phyloP scores from a whole-genome alignment of 2,888 invertebrate genomes.

The Acanthoscelides obtectus region DNA sequence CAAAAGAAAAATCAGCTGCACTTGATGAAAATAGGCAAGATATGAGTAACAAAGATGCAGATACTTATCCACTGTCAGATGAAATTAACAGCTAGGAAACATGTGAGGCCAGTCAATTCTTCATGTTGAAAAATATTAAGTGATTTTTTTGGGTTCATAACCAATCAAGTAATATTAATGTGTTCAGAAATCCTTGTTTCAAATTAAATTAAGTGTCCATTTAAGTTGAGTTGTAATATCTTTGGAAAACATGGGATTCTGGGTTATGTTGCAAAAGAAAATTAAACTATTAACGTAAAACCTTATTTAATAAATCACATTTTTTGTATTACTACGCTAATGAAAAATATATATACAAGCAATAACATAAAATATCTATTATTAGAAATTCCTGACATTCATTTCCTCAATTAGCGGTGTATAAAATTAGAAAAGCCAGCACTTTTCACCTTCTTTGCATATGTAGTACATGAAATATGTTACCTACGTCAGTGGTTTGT shows the following conservation, averaged over 20 bases:
- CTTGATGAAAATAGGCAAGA: neutral
- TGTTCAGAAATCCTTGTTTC: neutral
- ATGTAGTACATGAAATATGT: neutral
- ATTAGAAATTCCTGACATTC: neutral
- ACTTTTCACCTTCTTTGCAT: conserved; percentile 7
- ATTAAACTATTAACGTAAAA: conserved; percentile 16
- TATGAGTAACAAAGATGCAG: neutral
- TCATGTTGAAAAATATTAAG: too few relatives aligned
- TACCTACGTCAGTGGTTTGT: conserved; percentile 2
- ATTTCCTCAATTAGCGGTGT: conserved; percentile 4
- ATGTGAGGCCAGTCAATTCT: neutral
- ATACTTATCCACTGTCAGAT: neutral
- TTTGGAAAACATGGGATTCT: conserved; percentile 6
- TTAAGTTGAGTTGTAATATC: too few relatives aligned
- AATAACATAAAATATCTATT: conserved; percentile 2
- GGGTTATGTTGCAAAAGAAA: conserved; percentile 23
- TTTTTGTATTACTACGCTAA: conserved; percentile 30
- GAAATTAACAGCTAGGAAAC: neutral
- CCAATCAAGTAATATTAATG: neutral
- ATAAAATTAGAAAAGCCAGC: conserved; percentile 16
- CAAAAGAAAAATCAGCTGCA: neutral
- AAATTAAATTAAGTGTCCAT: neutral
- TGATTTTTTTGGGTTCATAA: too few relatives aligned
- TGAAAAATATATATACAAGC: conserved; percentile 24
- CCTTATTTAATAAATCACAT: conserved; percentile 34